Base-by-base conservation (phyloP, 2,888 invertebrate genomes). In the Thereva unica region DNA sequence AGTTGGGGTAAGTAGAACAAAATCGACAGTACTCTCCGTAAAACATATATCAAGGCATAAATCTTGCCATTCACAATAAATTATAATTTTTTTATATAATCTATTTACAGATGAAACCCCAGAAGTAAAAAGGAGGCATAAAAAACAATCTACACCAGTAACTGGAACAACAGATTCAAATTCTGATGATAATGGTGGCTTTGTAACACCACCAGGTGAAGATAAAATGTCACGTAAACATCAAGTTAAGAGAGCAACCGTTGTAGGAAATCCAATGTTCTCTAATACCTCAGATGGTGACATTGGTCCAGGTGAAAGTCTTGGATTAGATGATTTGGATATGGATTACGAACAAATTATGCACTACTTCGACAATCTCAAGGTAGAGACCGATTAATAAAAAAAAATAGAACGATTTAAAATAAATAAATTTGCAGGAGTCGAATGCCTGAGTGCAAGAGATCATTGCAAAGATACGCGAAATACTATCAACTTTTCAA, bases 321-420 rank as follows among this genome's bases (percentile, higher is more conserved):
- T 89, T 69, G 89, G 87, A 57, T 83, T 93, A 73, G 92, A 93
- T 81, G 92, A 93, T 80, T 85, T 93, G 71, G 92, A 92, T 78
- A 93, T 97, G 94, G 94, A 96, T 83, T 97, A 97, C 83, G 95
- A 96, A 81, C 95, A 96, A 85, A 92, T 97, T 82, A 93, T 96
- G 93, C 92, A 95, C 81, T 96, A 97, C 83, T 97, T 97, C 85
- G 95, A 96, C 85, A 96, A 95, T 86, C 86, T 97, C 78, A 97
- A 97, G 87, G 95, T 95, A 85, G 73, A 23, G 23, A 23, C 40
- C 40, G 42, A 55, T 55, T 55, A 38, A 41, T 55, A 41, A 42
- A n/a, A 66, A 64, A 61, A 47, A 57, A 54, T 38, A 45, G 2
- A n/a, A 34, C 41, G 35, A 49, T 23, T 12, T 50, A 38, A 41